Percentiles rank a stretch among this genome's conserved stretches.
Conservation (phyloP, 2,888 invertebrate species). For the Eilema depressum region DNA sequence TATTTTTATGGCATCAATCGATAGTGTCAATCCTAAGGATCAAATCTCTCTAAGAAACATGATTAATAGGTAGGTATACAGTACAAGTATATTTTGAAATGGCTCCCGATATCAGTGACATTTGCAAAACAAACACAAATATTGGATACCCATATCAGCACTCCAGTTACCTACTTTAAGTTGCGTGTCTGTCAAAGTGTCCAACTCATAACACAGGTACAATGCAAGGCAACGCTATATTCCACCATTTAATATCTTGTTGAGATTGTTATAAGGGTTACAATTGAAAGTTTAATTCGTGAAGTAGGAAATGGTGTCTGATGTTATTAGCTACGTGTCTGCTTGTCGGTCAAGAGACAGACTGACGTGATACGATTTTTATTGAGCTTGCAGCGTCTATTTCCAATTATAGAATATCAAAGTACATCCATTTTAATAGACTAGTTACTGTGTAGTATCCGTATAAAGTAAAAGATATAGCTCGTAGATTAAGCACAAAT, state of each 20-base stretch:
- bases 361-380: conserved; percentile 65
- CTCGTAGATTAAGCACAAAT: too few relatives aligned
- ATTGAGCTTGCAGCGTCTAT: conserved; percentile 63
- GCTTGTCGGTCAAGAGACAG: conserved; percentile 59
- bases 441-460: too few relatives aligned
- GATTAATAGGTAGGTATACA: too few relatives aligned
- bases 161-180: conserved; percentile 68
- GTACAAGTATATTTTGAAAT: background rate
- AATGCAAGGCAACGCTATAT: conserved; percentile 37
- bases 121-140: conserved; percentile 55
- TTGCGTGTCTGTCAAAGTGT: conserved; percentile 76
- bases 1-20: too few relatives aligned
- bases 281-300: conserved; percentile 33
- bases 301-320: conserved; percentile 50
- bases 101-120: conserved; percentile 29
- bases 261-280: conserved; percentile 24
- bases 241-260: conserved; percentile 26
- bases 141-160: conserved; percentile 64
- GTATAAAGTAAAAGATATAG: too few relatives aligned
- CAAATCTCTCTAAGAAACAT: too few relatives aligned
- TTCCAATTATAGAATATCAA: conserved; percentile 32
- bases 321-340: conserved; percentile 71
- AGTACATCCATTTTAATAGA: background rate
- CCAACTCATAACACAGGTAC: conserved; percentile 75
- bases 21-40: too few relatives aligned